Base-by-base conservation (phyloP, 2,797 vertebrate species). In the Brachymystax lenok region DNA sequence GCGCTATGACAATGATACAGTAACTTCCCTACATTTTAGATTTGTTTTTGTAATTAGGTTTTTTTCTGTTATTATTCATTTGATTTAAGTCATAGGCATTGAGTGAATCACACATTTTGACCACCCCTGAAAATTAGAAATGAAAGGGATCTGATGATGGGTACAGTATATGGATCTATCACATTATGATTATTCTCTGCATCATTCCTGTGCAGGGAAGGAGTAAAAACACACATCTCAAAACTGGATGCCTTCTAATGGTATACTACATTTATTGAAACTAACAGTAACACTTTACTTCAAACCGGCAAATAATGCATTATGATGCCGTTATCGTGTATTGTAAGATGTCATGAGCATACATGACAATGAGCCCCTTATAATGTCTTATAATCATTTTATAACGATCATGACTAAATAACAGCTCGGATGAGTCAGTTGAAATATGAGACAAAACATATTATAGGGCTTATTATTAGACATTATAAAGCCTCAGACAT, bases 81-180 rank as follows among this genome's bases (percentile, higher is more conserved):
- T 83, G 61, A 73, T 79, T 69, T 74, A 24, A 63, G 21, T 70
- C 67, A 50, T 54, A 69, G 30, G 52, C 74, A 64, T 54, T 75
- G 61, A 74, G 2, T 74, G 72, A 85, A 83, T 90, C 84, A 91
- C 92, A 76, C 91, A 91, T 74, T 78, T 91, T 90, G 87, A 81
- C 84, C 80, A 76, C 83, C 80, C 88, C 85, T 91, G 81, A 40
- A 30, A 33, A 79, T 69, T 3, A 69, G 0, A 14, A 71, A 74
- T 67, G 0, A 46, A 35, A 16, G 6, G 16, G 19, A 21, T 21
- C 8, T 59, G 56, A 59, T 46, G 40, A 21, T 59, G 19, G 56
- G 56, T 5, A 66, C 16, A 19, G 17, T 59, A 19, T 28, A 30
- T 28, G 63, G 13, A 66, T 27, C 27, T 30, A 27, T 28, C 63